Evolutionary conservation across 2,113 vertebrate species (phyloP).

Genomic region (Kryptolebias marmoratus): DNA sequence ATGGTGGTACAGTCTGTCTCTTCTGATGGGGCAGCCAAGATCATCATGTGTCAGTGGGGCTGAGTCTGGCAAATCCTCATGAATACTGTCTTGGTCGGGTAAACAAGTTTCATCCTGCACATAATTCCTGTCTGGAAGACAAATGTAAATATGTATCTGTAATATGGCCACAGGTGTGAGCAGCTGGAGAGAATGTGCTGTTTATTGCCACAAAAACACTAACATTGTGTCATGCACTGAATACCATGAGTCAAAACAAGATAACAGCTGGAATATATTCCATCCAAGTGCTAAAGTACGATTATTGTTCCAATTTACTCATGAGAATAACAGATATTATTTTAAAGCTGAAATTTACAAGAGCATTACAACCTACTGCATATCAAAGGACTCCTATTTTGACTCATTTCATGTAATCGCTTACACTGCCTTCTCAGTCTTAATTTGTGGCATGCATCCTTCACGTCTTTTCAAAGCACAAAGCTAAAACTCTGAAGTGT

Average conservation of each 20-base stretch:
- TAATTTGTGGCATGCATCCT: slow-evolving; percentile 75
- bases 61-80: slow-evolving; percentile 76
- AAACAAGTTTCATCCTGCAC: slow-evolving; percentile 82
- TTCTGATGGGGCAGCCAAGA: slow-evolving; percentile 76
- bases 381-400: slow-evolving; percentile 71
- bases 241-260: slow-evolving; percentile 82
- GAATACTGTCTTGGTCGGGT: slow-evolving; percentile 77
- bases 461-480: slow-evolving; percentile 80
- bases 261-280: slow-evolving; percentile 47
- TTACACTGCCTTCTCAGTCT: slow-evolving; percentile 85
- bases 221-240: slow-evolving; percentile 75
- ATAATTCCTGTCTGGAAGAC: slow-evolving; percentile 87
- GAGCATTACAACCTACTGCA: slow-evolving; percentile 27
- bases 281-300: slow-evolving; percentile 8
- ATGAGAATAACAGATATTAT: neutral
- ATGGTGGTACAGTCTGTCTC: slow-evolving; percentile 74
- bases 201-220: slow-evolving; percentile 69
- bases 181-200: slow-evolving; percentile 81
- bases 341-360: slow-evolving; percentile 1
- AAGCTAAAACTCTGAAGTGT: slow-evolving; percentile 65
- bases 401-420: slow-evolving; percentile 75
- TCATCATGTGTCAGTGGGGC: slow-evolving; percentile 79
- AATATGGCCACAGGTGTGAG: slow-evolving; percentile 75
- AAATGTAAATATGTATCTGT: slow-evolving; percentile 82
- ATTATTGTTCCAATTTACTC: slow-evolving; percentile 43